Evolutionary conservation across 1,140 invertebrate species (phyloP).

Genomic region (Notospermus geniculatus): DNA sequence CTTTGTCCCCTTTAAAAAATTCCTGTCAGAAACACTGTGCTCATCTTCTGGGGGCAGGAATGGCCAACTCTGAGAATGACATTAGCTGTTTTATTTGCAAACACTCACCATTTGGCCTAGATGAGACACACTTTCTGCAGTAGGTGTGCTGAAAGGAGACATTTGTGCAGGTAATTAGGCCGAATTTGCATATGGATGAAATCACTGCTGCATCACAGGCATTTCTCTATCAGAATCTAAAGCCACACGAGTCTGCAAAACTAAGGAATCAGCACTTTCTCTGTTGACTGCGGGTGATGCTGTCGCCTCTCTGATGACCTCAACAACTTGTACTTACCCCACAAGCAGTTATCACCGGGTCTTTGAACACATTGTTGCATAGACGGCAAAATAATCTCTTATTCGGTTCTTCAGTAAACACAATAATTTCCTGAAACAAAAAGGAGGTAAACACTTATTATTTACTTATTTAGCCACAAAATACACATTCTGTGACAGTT

Average conservation of each 20-base stretch:
- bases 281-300: background rate
- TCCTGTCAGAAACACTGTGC: too few species aligned
- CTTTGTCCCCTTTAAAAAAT: too few species aligned
- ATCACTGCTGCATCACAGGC: background rate
- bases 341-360: conserved; percentile 51
- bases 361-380: conserved; percentile 47
- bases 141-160: conserved; percentile 60
- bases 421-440: conserved; percentile 32
- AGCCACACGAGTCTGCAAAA: background rate
- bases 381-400: conserved; percentile 43
- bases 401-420: conserved; percentile 49
- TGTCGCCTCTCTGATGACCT: background rate
- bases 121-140: conserved; percentile 43
- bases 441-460: too few species aligned
- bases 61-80: background rate
- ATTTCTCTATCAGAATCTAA: background rate
- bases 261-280: background rate
- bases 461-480: too few species aligned
- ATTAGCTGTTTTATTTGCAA: too few species aligned
- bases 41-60: too few species aligned
- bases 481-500: too few species aligned
- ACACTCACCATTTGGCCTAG: conserved; percentile 35
- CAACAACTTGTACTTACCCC: conserved; percentile 36
- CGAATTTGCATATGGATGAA: too few species aligned
- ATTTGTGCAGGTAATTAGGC: too few species aligned